These are phyloP conservation scores for Mya arenaria DNA, from an alignment of 1,140 invertebrate species.

Conservation along the genomic window DNA sequence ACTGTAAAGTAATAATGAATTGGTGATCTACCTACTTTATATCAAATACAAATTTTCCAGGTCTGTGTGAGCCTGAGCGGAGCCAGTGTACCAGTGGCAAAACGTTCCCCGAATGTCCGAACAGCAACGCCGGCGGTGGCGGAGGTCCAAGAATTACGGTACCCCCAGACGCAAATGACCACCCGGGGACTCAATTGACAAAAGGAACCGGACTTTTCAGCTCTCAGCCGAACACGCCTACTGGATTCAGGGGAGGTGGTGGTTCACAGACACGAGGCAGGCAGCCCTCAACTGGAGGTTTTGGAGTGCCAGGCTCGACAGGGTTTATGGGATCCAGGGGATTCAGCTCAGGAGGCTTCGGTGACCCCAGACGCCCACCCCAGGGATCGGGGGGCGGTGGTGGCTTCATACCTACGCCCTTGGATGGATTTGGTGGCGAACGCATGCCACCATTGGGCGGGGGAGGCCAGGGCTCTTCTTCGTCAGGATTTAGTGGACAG, in stretches of 20 bases:
- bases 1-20: too few species aligned
- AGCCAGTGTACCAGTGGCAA: constrained; percentile 20
- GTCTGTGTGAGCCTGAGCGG: constrained; percentile 29
- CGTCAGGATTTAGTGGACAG: not conserved
- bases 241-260: too few species aligned
- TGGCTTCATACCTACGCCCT: not conserved
- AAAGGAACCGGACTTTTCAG: not conserved
- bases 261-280: too few species aligned
- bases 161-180: constrained; percentile 29
- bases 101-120: constrained; percentile 14
- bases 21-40: too few species aligned
- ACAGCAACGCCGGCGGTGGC: not conserved
- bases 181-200: not conserved
- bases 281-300: too few species aligned
- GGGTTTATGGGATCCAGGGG: too few species aligned
- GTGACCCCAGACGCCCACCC: too few species aligned
- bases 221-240: too few species aligned
- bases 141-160: not conserved
- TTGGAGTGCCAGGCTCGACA: too few species aligned
- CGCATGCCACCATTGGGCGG: not conserved
- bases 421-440: not conserved
- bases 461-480: not conserved
- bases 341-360: too few species aligned
- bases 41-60: too few species aligned
- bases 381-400: not conserved